Conservation (phyloP, 2,888 invertebrate species). For the Gnatocerus cornutus region DNA sequence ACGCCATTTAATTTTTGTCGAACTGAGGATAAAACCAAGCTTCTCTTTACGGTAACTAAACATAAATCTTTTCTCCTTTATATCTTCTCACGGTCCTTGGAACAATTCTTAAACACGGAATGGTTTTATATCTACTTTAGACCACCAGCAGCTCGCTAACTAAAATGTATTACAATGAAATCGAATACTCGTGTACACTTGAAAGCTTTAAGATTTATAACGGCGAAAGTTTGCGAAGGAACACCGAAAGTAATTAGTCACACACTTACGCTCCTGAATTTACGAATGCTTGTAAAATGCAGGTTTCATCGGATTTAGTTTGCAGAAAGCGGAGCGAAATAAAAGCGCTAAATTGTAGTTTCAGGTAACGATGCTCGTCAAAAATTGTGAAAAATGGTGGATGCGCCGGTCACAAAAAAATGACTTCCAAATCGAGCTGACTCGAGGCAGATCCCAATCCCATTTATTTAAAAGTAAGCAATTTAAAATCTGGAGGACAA, state of each 20-base stretch:
- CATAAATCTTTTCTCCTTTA: slow-evolving; percentile 38
- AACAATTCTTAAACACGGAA: slow-evolving; percentile 41
- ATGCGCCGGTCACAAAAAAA: too few relatives aligned
- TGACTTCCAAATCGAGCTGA: too few relatives aligned
- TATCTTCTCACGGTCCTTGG: slow-evolving; percentile 25
- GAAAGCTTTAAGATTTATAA: slow-evolving; percentile 47
- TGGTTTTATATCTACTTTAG: slow-evolving; percentile 44
- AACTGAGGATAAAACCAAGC: slow-evolving; percentile 17
- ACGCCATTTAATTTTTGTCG: slow-evolving; percentile 38
- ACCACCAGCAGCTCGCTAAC: slow-evolving; percentile 44
- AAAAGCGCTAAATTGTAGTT: too few relatives aligned
- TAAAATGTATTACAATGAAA: slow-evolving; percentile 50
- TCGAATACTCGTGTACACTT: slow-evolving; percentile 49
- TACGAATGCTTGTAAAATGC: slow-evolving; percentile 15
- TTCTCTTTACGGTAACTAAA: slow-evolving; percentile 25
- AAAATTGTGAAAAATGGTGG: too few relatives aligned
- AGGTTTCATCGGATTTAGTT: not conserved
- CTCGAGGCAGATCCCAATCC: too few relatives aligned
- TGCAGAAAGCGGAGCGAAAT: not conserved
- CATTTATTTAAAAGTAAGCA: too few relatives aligned
- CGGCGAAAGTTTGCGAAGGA: slow-evolving; percentile 41
- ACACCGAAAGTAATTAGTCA: slow-evolving; percentile 44
- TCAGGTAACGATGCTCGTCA: too few relatives aligned
- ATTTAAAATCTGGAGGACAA: too few relatives aligned
- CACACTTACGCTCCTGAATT: slow-evolving; percentile 29